Percentiles rank a stretch among this genome's conserved stretches.
Evolutionary conservation across 2,888 invertebrate species (phyloP).

Genomic region (Macropis europaea): DNA sequence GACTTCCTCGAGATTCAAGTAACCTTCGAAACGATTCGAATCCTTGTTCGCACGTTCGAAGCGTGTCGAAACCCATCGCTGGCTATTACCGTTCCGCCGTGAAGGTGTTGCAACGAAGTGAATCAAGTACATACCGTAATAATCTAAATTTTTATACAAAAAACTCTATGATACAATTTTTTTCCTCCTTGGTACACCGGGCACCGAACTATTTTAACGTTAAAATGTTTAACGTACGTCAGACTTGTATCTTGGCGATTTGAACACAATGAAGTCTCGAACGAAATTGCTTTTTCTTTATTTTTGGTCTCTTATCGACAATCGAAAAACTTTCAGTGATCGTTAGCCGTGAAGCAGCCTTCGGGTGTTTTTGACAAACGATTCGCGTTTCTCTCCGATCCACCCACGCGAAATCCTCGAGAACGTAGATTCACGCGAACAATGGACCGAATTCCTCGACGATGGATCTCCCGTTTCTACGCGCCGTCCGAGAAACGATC

Average conservation of each 20-base stretch:
- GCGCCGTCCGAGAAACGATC: neutral
- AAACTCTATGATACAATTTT: slow-evolving; percentile 4
- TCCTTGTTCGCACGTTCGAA: no score
- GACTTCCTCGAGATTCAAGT: no score
- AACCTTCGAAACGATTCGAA: no score
- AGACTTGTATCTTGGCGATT: slow-evolving; percentile 44
- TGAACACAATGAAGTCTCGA: slow-evolving; percentile 59
- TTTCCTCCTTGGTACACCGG: neutral
- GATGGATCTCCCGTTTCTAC: neutral
- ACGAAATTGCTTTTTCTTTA: slow-evolving; percentile 32
- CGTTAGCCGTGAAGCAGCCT: slow-evolving; percentile 34
- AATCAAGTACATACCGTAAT: slow-evolving; percentile 11
- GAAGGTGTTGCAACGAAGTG: slow-evolving; percentile 12
- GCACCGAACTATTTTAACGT: neutral
- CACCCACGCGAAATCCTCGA: neutral
- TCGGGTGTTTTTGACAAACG: neutral
- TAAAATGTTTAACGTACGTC: slow-evolving; percentile 21
- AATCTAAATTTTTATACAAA: slow-evolving; percentile 27
- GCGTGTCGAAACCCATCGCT: neutral
- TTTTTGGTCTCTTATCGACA: slow-evolving; percentile 31
- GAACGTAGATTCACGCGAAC: neutral
- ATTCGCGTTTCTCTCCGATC: neutral
- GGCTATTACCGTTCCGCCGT: neutral
- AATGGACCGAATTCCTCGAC: neutral
- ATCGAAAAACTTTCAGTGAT: slow-evolving; percentile 10